Evolutionary conservation across 2,888 invertebrate genomes (phyloP), one percentile per base, ranked within the genome.

Genomic region (Napeogenes sylphis): DNA sequence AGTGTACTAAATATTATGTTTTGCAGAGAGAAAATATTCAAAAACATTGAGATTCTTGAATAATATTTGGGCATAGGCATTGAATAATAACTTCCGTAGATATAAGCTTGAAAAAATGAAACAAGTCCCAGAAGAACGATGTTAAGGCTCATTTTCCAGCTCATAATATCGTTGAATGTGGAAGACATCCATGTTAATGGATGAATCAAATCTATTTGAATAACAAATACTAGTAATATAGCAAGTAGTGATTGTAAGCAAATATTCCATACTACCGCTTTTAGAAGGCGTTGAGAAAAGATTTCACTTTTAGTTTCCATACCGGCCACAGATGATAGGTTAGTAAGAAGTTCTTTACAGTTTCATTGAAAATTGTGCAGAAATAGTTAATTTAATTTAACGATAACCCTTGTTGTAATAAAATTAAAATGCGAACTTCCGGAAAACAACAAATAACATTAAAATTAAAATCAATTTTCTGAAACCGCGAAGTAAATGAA

Each of bases 61-160:
- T 92, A 91, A 67, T 92, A 91, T 73, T 93, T 94, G 0, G 91
- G 89, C 46, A 92, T 84, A 57, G 92, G 92, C 30, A 91, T 85
- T 33, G 95, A 89, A 71, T 94, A 94, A 69, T 93, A 93, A 75
- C 94, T 94, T 55, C 94, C 94, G 74, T 94, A 93, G 45, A 94
- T 90, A 51, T 94, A 87, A n/a, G 95, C 94, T 83, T 95, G 95
- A 5, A 94, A 89, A 65, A 94, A 92, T 10, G 94, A 93, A 1
- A 94, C 91, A 35, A 90, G 77, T 12, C 92, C 87, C 21, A 95
- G 91, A 0, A 95, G 92, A 35, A 94, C 81, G 55, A 94, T 91
- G 71, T 93, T 94, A 0, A 94, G 78, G 85, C 93, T 93, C 81
- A 94, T 94, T 76, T 92, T 92, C 75, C 92, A 87, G 4, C 93